A percentile compares a stretch with the other conserved stretches of the same genome.
These are phyloP conservation scores for Brachionus koreanus DNA, from an alignment of 1,140 invertebrate species.

Conservation along the genomic window DNA sequence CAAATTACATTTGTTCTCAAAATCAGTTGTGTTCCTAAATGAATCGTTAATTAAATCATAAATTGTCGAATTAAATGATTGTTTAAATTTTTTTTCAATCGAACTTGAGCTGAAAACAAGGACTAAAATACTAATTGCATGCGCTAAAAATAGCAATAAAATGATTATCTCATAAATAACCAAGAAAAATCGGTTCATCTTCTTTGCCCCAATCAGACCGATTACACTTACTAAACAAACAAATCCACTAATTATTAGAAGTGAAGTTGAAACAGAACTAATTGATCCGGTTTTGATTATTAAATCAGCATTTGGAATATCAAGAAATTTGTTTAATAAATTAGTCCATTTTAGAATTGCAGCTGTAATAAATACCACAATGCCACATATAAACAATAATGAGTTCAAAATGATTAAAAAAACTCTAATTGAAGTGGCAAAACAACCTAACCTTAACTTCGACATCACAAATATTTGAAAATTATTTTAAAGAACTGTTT, in stretches of 20 bases:
- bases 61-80: constrained; percentile 1
- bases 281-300: constrained; percentile 22
- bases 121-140: constrained; percentile 12
- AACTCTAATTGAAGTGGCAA: background rate
- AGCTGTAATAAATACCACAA: constrained; percentile 13
- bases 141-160: constrained; percentile 4
- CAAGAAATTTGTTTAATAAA: constrained; percentile 19
- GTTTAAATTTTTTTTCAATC: constrained; percentile 34
- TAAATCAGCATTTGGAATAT: background rate
- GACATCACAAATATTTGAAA: background rate
- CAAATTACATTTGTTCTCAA: background rate
- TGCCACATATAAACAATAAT: background rate
- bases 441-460: background rate
- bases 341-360: constrained; percentile 41
- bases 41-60: background rate
- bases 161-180: constrained; percentile 8
- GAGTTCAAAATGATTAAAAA: background rate
- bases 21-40: background rate
- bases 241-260: constrained; percentile 5
- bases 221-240: background rate
- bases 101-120: background rate
- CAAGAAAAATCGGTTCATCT: background rate
- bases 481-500: background rate
- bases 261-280: background rate
- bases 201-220: background rate